A percentile compares a stretch with the other conserved stretches of the same genome.
phyloP scores from a whole-genome alignment of 92 coral and sea anemone genomes.

The Porites cylindrica region DNA sequence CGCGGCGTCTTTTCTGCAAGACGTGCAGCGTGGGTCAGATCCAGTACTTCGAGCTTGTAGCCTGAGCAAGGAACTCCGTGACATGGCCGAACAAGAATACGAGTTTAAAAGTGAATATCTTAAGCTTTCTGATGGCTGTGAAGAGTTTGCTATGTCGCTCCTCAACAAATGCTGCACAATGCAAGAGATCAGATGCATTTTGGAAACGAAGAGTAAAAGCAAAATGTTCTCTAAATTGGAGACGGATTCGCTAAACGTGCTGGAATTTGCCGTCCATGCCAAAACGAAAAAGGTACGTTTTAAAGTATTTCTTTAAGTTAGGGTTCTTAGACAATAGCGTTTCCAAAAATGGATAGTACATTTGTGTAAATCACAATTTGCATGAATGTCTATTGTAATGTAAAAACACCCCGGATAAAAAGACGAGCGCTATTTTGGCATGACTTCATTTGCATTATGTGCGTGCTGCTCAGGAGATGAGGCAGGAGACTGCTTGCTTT shows the following conservation, averaged over 20 bases:
- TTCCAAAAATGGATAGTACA: too few species aligned
- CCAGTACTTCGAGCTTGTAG: constrained; percentile 82
- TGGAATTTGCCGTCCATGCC: constrained; percentile 80
- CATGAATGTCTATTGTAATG: too few species aligned
- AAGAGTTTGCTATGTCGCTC: constrained; percentile 79
- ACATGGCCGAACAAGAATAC: constrained; percentile 70
- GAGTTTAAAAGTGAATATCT: constrained; percentile 85
- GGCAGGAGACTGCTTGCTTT: too few species aligned
- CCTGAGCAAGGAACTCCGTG: constrained; percentile 69
- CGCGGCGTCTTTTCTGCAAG: constrained; percentile 57
- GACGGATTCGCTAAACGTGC: constrained; percentile 56
- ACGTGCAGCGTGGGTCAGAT: constrained; percentile 32
- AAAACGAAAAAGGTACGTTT: constrained; percentile 67
- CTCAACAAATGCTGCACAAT: constrained; percentile 85
- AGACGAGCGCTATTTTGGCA: too few species aligned
- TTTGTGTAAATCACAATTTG: too few species aligned
- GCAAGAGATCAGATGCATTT: constrained; percentile 77
- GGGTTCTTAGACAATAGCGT: too few species aligned
- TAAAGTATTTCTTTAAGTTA: too few species aligned
- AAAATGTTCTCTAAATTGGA: not conserved
- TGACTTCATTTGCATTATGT: too few species aligned
- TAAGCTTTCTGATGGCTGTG: constrained; percentile 76
- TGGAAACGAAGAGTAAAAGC: constrained; percentile 49
- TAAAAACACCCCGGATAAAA: too few species aligned
- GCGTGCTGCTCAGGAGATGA: too few species aligned